Percentiles rank a stretch among this genome's conserved stretches.
Conservation (phyloP, 37 sponge, comb jelly and placozoan genomes). For the Amphimedon queenslandica region DNA sequence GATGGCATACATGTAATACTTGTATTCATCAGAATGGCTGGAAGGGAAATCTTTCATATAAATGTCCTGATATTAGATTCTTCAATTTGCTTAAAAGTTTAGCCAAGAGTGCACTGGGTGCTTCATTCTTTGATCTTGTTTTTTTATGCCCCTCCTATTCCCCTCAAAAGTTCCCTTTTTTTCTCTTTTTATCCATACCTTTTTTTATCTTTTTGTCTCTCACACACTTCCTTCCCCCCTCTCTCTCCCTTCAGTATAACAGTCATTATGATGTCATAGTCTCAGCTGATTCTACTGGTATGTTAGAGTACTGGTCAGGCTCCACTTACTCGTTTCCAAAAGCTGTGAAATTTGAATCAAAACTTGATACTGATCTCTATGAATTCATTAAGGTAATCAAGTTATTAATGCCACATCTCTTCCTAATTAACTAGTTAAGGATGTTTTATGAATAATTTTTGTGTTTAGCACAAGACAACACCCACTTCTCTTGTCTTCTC, state of each 20-base stretch:
- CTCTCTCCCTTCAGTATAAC: slow-evolving; percentile 58
- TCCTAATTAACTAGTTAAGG: too few species aligned
- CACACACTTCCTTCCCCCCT: not conserved
- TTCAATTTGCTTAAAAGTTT: too few species aligned
- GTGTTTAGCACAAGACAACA: slow-evolving; percentile 53
- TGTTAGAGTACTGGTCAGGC: slow-evolving; percentile 96
- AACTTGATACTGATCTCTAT: slow-evolving; percentile 95
- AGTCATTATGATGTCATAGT: slow-evolving; percentile 67
- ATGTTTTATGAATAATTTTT: too few species aligned
- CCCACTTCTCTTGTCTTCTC: slow-evolving; percentile 69
- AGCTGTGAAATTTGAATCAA: slow-evolving; percentile 73
- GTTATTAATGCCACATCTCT: too few species aligned
- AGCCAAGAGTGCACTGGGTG: too few species aligned
- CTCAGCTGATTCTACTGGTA: slow-evolving; percentile 81
- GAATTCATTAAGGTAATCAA: slow-evolving; percentile 74
- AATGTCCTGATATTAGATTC: too few species aligned
- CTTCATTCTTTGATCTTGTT: not conserved
- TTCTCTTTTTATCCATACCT: not conserved
- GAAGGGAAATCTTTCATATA: too few species aligned
- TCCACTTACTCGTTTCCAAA: slow-evolving; percentile 57
- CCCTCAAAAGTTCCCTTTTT: not conserved
- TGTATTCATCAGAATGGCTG: too few species aligned
- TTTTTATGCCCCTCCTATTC: not conserved
- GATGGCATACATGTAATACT: too few species aligned
- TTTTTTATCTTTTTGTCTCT: not conserved